Base-by-base conservation (phyloP, 2,888 invertebrate genomes). In the Drosophila suboccidentalis region DNA sequence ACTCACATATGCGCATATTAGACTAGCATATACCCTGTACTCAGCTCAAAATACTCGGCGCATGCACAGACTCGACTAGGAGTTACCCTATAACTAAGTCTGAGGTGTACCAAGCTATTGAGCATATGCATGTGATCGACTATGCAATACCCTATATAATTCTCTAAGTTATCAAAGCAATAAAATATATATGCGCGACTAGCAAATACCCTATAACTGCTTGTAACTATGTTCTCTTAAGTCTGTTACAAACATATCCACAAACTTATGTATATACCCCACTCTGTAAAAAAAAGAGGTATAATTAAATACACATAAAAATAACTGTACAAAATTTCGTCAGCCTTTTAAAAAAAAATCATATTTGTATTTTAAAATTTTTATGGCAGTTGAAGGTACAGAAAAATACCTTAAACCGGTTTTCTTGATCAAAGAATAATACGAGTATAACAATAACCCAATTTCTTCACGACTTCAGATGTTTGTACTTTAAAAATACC, bases 381-480 rank as follows among this genome's bases (percentile, higher is more conserved):
- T 66, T 11, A 61, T 47, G 34, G 29, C 9, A 51, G 59, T 57
- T 58, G 57, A 71, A 36, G 15, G 67, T 46, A 51, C 64, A 29
- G 19, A 11, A 15, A 53, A 64, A 36, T 26, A 4, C 50, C 44
- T 49, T 19, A 10, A 64, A 59, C 54, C 41, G 43, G 57, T 61
- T 65, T 41, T 9, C 43, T 43, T 44, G 26, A 59, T 38, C 46
- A 58, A 36, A 54, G 22, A 32, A 29, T 29, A 26, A 54, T 39
- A 29, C 4, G 2, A n/a, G n/a, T 19, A 22, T 22, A 4, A 15
- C 3, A 26, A 29, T 3, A 29, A 22, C 11, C 6, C 44, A 22
- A 44, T 22, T 44, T 44, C 22, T 44, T 44, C 22, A 22, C 22
- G 22, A 44, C 19, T 43, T 43, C 5, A 19, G 41, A 43, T 43